Percentiles rank a stretch among this genome's conserved stretches.
Conservation (phyloP, 2,888 invertebrate species). For the Lithosia quadra region DNA sequence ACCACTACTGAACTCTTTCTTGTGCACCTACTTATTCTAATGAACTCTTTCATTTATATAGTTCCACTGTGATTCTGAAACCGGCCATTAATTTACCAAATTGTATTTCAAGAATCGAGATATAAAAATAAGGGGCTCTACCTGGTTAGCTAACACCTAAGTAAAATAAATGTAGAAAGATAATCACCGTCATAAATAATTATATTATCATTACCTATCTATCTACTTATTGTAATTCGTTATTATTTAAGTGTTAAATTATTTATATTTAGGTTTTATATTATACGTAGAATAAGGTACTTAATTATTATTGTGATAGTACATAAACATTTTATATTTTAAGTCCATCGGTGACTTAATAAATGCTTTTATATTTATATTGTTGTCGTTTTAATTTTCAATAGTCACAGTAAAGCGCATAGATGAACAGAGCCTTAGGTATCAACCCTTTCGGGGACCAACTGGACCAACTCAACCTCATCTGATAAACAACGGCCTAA, state of each 20-base stretch:
- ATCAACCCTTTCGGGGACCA: no score
- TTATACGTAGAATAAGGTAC: constrained; percentile 29
- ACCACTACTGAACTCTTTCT: no score
- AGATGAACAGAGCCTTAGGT: no score
- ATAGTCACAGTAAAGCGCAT: no score
- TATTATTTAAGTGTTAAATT: constrained; percentile 64
- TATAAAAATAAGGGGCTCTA: neutral
- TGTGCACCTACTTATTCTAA: no score
- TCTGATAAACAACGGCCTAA: no score
- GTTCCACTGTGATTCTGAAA: no score
- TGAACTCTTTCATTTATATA: no score
- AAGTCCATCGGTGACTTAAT: constrained; percentile 40
- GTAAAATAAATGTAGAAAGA: constrained; percentile 1
- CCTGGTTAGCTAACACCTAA: neutral
- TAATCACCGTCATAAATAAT: neutral
- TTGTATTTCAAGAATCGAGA: neutral
- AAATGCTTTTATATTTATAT: constrained; percentile 38
- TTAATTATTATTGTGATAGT: constrained; percentile 42
- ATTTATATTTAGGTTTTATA: constrained; percentile 50
- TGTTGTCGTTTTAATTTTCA: neutral
- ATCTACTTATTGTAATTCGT: constrained; percentile 30
- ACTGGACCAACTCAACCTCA: no score
- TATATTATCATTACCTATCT: no score
- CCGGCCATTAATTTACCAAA: no score
- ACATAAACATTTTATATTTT: constrained; percentile 43